Evolutionary conservation across 2,113 vertebrate genomes (phyloP), one percentile per base, ranked within the genome.

Genomic region (Mystacornis crossleyi): DNA sequence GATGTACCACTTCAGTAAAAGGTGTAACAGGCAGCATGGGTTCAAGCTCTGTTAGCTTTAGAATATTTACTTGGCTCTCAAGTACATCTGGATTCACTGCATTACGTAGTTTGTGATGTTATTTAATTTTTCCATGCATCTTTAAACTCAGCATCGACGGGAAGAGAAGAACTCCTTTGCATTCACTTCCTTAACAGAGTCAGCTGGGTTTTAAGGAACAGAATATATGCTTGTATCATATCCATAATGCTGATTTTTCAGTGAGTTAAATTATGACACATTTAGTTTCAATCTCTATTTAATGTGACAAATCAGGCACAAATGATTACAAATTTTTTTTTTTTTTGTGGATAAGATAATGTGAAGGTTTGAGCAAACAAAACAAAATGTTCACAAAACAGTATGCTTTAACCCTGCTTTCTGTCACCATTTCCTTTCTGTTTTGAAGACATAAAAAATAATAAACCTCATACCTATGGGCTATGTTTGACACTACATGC

Each of bases 221-320:
- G 72, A 92, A 83, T 96, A 95, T 94, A 87, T 88, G 74, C 78
- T 95, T 92, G 33, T 53, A 91, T 83, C 71, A 92, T 89, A 93
- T 90, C 58, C 20, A 90, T 81, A 96, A 96, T 95, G 97, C 66
- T 85, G 86, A 90, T 95, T 89, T 96, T 89, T 93, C 67, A 94
- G 54, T 90, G 71, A 96, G 51, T 93, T 97, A 87, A 89, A 73
- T 85, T 92, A 95, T 89, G 79, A 97, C 80, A 95, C 84, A 84
- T 53, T 92, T 90, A 85, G 77, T 95, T 95, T 95, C 80, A 92
- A 72, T 84, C 70, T 74, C 82, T 96, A 96, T 96, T 95, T 80
- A 77, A 92, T 89, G 98, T 98, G 98, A 98, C 98, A 98, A 97
- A 98, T 98, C 98, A 99, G 99, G 99, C 99, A 99, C 99, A 98